Base-by-base conservation (phyloP, 2,888 invertebrate species). In the Mystacides longicornis region DNA sequence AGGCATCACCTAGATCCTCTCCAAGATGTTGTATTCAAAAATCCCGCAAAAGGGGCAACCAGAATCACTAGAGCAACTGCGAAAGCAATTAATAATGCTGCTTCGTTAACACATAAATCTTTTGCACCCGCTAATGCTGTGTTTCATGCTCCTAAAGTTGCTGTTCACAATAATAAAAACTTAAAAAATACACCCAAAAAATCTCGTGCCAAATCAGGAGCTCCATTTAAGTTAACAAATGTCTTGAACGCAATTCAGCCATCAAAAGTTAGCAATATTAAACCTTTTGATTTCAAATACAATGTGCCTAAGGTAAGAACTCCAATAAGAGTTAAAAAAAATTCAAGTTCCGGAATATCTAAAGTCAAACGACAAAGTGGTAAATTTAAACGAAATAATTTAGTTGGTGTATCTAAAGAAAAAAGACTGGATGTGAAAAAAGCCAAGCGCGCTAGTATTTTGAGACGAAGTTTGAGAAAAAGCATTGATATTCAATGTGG, bases 61-160 rank as follows among this genome's bases (percentile, higher is more conserved):
- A 43, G 58, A n/a, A 53, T 56, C 5, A 56, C 55, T 4, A 49
- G 58, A 19, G 33, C 58, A 9, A 46, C 53, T 3, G 48, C 57
- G 14, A 50, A 51, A 33, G 55, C 55, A 49, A 51, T 14, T 3
- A 21, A 18, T 7, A 20, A 45, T n/a, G 14, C 49, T 52, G 14
- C 20, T 19, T 14, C 48, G 5, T n/a, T 43, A 4, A 19, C 47
- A 46, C 22, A 50, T n/a, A 49, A 66, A 31, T 77, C 77, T 0
- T 79, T 82, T 69, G 81, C 81, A 9, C 81, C 82, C 0, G 65
- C 65, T 53, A 73, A 78, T 69, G 75, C 81, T 16, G 61, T 67
- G 11, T 82, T 83, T 63, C 73, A 69, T 62, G 70, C 78, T 3
- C 81, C 81, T 1, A 56, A 65, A 7, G 69, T 70, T 7, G 65